Evolutionary conservation across 2,888 invertebrate genomes (phyloP).

Genomic region (Conus canariensis): DNA sequence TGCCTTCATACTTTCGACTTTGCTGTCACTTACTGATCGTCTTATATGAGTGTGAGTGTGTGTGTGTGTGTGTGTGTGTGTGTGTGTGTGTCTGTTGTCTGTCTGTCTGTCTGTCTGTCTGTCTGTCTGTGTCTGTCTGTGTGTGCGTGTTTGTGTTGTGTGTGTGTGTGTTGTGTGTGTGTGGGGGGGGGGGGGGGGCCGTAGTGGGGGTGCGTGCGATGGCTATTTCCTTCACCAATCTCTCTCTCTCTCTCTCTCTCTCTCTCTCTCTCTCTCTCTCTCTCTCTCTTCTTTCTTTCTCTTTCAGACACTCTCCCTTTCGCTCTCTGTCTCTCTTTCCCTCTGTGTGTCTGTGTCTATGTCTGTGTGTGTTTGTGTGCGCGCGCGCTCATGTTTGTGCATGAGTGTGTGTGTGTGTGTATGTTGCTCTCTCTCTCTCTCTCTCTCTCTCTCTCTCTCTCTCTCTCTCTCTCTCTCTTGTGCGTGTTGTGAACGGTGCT

Average conservation of each 20-base stretch:
- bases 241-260: conserved; percentile 10
- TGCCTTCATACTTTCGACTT: too few species aligned
- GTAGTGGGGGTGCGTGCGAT: too few species aligned
- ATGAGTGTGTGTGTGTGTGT: too few species aligned
- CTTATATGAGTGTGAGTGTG: too few species aligned
- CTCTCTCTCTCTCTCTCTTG: not conserved
- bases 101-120: conserved; percentile 16
- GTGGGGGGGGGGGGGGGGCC: not conserved
- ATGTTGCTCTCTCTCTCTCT: too few species aligned
- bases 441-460: not conserved
- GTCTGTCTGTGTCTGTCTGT: not conserved
- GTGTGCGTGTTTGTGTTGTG: not conserved
- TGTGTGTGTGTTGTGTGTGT: not conserved
- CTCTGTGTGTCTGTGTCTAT: too few species aligned
- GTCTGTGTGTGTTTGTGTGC: too few species aligned
- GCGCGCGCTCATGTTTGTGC: too few species aligned
- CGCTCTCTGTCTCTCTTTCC: not conserved
- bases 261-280: not conserved
- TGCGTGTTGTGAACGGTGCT: not conserved
- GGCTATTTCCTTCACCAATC: not conserved
- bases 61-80: not conserved
- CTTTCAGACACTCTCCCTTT: not conserved
- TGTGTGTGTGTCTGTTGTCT: not conserved
- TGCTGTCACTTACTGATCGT: too few species aligned
- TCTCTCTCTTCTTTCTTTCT: conserved; percentile 10